phyloP scores from a whole-genome alignment of 1,140 invertebrate genomes.

The Plectus sambesii region DNA sequence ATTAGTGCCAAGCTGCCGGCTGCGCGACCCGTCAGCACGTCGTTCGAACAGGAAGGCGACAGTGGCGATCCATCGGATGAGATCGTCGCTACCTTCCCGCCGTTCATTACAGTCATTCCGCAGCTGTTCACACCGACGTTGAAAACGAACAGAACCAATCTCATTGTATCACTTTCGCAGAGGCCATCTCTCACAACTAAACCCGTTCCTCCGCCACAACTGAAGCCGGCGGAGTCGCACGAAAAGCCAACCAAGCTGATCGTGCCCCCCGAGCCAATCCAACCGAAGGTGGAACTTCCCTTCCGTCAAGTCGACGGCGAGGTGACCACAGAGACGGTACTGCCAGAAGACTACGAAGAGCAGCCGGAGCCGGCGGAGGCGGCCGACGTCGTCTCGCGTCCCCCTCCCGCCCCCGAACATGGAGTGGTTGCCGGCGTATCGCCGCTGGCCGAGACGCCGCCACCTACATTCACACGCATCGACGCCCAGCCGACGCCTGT shows the following conservation, averaged over 20 bases:
- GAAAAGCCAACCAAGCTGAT: no score
- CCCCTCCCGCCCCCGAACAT: background rate
- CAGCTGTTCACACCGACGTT: conserved; percentile 9
- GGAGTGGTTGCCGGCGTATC: background rate
- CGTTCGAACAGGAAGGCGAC: conserved; percentile 18
- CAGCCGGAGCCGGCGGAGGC: conserved; percentile 5
- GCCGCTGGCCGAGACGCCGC: conserved; percentile 5
- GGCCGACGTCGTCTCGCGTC: conserved; percentile 6
- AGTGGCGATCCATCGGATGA: conserved; percentile 37
- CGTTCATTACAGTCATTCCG: conserved; percentile 30
- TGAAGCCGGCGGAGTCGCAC: background rate
- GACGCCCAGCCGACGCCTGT: background rate
- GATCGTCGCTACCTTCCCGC: conserved; percentile 35
- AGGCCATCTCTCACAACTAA: conserved; percentile 8
- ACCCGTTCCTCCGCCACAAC: conserved; percentile 2
- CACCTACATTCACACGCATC: conserved; percentile 7
- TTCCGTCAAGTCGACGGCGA: background rate
- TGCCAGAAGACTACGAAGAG: background rate
- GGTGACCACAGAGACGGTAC: no score
- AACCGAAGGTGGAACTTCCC: conserved; percentile 3
- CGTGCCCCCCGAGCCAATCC: no score
- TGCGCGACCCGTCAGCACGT: background rate
- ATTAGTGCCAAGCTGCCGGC: conserved; percentile 1
- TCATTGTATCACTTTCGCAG: no score
- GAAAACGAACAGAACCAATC: no score